Evolutionary conservation across 2,797 vertebrate species (phyloP).

Genomic region (Enteromius trimaculatus): DNA sequence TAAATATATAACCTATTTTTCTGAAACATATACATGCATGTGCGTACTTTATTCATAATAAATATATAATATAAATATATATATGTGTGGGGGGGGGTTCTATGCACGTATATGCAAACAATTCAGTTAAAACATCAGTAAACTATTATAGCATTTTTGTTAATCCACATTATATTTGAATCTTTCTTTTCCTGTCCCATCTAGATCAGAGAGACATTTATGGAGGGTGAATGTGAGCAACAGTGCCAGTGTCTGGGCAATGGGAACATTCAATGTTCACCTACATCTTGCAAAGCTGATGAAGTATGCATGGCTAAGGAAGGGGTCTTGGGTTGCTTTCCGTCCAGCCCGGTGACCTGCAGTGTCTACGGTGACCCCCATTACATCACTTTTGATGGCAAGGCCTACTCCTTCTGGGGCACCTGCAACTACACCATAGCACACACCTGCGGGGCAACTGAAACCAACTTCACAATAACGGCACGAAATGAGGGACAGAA

Average conservation of each 20-base stretch:
- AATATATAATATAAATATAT: too few species aligned
- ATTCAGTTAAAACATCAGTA: background rate
- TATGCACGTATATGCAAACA: background rate
- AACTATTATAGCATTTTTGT: background rate
- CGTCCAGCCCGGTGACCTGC: conserved; percentile 75
- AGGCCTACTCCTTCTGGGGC: conserved; percentile 77
- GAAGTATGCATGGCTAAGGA: conserved; percentile 76
- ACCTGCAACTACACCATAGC: conserved; percentile 78
- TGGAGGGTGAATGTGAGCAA: conserved; percentile 69
- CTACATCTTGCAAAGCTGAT: conserved; percentile 64
- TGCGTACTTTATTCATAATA: too few species aligned
- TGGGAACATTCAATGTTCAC: conserved; percentile 69
- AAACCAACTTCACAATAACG: conserved; percentile 77
- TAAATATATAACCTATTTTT: too few species aligned
- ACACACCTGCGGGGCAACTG: conserved; percentile 73
- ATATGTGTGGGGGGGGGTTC: too few species aligned
- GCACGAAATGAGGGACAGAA: conserved; percentile 76
- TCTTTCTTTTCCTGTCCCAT: conserved; percentile 5
- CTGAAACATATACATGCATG: too few species aligned
- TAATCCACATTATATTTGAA: background rate
- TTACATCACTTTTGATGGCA: conserved; percentile 83
- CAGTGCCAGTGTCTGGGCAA: conserved; percentile 75
- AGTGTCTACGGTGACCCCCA: conserved; percentile 80
- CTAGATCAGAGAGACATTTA: conserved; percentile 74
- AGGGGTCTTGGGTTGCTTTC: conserved; percentile 78